Evolutionary conservation across 2,888 invertebrate genomes (phyloP).

Genomic region (Hirtodrosophila alboralis): DNA sequence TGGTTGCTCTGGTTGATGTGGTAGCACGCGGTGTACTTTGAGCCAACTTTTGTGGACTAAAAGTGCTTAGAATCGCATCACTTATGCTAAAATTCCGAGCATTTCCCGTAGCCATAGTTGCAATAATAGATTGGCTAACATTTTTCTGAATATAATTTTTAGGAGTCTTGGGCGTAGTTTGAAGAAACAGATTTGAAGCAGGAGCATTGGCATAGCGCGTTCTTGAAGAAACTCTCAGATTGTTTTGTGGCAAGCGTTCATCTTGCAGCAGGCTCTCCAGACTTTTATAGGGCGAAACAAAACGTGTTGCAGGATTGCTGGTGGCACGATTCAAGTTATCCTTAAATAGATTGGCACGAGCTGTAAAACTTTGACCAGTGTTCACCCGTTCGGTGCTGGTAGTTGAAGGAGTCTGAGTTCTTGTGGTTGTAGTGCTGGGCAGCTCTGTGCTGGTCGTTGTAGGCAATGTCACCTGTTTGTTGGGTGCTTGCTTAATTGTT

Average conservation of each 20-base stretch:
- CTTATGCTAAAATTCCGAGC: slow-evolving; percentile 79
- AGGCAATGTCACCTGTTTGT: slow-evolving; percentile 32
- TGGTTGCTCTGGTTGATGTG: slow-evolving; percentile 12
- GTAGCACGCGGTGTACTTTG: slow-evolving; percentile 23
- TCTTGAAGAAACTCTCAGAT: slow-evolving; percentile 67
- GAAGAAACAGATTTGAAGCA: slow-evolving; percentile 55
- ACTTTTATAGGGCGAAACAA: slow-evolving; percentile 86
- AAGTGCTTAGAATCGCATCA: slow-evolving; percentile 76
- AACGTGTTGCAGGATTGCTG: slow-evolving; percentile 81
- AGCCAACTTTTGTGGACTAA: slow-evolving; percentile 56
- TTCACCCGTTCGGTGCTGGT: slow-evolving; percentile 46
- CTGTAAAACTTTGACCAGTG: slow-evolving; percentile 80
- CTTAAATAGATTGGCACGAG: slow-evolving; percentile 82
- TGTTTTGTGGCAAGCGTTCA: slow-evolving; percentile 68
- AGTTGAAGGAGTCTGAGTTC: slow-evolving; percentile 9
- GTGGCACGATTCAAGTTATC: slow-evolving; percentile 82
- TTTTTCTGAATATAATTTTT: slow-evolving; percentile 75
- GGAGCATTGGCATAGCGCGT: slow-evolving; percentile 66
- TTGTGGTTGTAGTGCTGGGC: slow-evolving; percentile 27
- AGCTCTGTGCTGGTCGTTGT: slow-evolving; percentile 5
- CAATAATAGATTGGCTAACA: slow-evolving; percentile 62
- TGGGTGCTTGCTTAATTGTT: slow-evolving; percentile 67
- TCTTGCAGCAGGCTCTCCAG: slow-evolving; percentile 85
- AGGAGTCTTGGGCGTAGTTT: slow-evolving; percentile 74
- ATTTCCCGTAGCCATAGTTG: slow-evolving; percentile 66